Base-by-base conservation (phyloP, 2,888 invertebrate species). In the Tetragonula carbonaria region DNA sequence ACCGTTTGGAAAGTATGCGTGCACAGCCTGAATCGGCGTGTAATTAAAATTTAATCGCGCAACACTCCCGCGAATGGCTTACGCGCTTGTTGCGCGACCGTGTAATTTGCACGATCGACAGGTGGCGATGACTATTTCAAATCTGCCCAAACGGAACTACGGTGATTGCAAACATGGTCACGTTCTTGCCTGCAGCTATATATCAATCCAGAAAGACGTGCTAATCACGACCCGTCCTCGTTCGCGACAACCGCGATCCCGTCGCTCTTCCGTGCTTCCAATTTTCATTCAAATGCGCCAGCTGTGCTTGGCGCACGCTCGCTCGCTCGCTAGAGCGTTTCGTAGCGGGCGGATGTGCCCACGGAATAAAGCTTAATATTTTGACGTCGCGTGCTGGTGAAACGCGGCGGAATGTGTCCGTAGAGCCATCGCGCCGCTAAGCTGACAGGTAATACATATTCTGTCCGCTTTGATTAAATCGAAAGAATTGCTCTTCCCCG, bases 91-190 rank as follows among this genome's bases (percentile, higher is more conserved):
- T 85, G 86, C 82, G 68, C 82, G 80, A 66, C 73, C 81, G 74
- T 81, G 72, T 80, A 88, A 84, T 84, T 87, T 83, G 78, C 84
- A 81, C 80, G 84, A 88, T 89, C 88, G 88, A 87, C 88, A 88
- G 88, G 88, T 88, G 88, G 88, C 87, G 77, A 88, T 88, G 88
- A 88, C 88, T 87, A 86, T 87, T 87, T 88, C 78, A 79, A 84
- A 81, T 74, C 57, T 70, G 75, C 67, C 67, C 75, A 51, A 59
- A 38, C 66, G 78, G 78, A 65, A 66, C 74, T 62, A 68, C 82
- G 77, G 70, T 88, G 87, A 87, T 87, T 88, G 81, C 82, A 70
- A 88, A 88, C 77, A 78, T 79, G 83, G 78, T 89, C 88, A 89
- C 88, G 88, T 87, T 87, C 87, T 84, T 86, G 71, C 73, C 76